Evolutionary conservation across 2,797 vertebrate genomes (phyloP).

Genomic region (Synanceia verrucosa): DNA sequence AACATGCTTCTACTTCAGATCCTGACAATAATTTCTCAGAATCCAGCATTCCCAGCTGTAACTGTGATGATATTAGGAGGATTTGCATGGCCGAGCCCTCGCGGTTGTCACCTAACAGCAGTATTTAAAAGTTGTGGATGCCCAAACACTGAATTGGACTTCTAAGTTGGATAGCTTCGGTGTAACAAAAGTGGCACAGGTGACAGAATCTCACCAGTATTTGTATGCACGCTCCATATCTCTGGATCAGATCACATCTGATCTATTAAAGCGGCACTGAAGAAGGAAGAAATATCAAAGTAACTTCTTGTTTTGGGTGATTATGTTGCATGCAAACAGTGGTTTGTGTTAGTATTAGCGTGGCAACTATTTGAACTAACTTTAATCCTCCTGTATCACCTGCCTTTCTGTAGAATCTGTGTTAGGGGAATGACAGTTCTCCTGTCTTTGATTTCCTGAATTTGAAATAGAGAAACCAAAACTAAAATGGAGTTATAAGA

Average conservation of each 20-base stretch:
- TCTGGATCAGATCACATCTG: constrained; percentile 30
- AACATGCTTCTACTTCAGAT: not conserved
- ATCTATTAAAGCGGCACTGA: constrained; percentile 20
- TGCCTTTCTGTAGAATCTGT: not conserved
- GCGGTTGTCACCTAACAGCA: not conserved
- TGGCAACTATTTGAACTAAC: not conserved
- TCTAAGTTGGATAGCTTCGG: too few species aligned
- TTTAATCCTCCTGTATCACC: not conserved
- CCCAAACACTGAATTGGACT: too few species aligned
- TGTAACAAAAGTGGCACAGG: not conserved
- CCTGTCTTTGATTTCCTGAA: not conserved
- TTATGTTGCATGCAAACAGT: not conserved
- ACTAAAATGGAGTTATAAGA: not conserved
- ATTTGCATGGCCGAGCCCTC: constrained; percentile 5
- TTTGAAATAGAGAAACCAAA: not conserved
- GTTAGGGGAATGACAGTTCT: not conserved
- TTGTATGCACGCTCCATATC: constrained; percentile 15
- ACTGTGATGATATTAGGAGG: not conserved
- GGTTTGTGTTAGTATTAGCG: not conserved
- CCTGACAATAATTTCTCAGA: not conserved
- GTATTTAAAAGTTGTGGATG: not conserved
- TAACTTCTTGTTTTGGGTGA: constrained; percentile 23
- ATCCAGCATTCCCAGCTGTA: not conserved
- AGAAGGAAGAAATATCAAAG: constrained; percentile 3
- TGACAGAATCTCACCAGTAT: constrained; percentile 2